Conservation (phyloP, 2,797 vertebrate genomes). For the Apogon hyalosoma region DNA sequence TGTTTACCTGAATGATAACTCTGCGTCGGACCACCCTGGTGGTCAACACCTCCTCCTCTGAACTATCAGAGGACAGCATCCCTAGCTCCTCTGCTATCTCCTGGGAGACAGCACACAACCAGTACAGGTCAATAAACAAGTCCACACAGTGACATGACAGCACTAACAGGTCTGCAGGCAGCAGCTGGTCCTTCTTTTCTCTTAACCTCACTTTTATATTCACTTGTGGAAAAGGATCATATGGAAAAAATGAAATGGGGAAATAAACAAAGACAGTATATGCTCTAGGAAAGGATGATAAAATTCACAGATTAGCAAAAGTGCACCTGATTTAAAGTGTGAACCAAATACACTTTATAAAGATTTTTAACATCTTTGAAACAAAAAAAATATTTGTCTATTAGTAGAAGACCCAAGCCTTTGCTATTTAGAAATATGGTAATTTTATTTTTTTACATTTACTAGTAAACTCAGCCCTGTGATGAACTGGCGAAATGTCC, state of each 20-base stretch:
- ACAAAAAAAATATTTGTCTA: too few species aligned
- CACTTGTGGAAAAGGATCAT: background rate
- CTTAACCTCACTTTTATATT: slow-evolving; percentile 49
- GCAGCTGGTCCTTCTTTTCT: slow-evolving; percentile 48
- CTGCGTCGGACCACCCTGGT: slow-evolving; percentile 96
- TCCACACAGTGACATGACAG: slow-evolving; percentile 23
- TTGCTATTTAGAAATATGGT: too few species aligned
- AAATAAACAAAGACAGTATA: background rate
- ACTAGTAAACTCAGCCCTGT: too few species aligned
- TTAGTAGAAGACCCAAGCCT: too few species aligned
- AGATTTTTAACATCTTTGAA: too few species aligned
- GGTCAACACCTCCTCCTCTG: slow-evolving; percentile 95
- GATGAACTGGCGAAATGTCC: too few species aligned
- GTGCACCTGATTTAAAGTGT: too few species aligned
- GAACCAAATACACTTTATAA: too few species aligned
- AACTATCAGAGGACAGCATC: slow-evolving; percentile 92
- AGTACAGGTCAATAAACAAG: slow-evolving; percentile 52
- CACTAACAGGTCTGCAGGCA: slow-evolving; percentile 22
- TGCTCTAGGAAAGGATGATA: too few species aligned
- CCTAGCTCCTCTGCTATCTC: slow-evolving; percentile 94
- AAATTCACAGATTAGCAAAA: too few species aligned
- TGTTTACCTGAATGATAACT: slow-evolving; percentile 96
- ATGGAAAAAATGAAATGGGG: slow-evolving; percentile 1
- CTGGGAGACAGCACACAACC: slow-evolving; percentile 88
- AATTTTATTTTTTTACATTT: too few species aligned